A percentile compares a stretch with the other conserved stretches of the same genome.
Evolutionary conservation across 2,797 vertebrate species (phyloP).

Genomic region (Vultur gryphus): DNA sequence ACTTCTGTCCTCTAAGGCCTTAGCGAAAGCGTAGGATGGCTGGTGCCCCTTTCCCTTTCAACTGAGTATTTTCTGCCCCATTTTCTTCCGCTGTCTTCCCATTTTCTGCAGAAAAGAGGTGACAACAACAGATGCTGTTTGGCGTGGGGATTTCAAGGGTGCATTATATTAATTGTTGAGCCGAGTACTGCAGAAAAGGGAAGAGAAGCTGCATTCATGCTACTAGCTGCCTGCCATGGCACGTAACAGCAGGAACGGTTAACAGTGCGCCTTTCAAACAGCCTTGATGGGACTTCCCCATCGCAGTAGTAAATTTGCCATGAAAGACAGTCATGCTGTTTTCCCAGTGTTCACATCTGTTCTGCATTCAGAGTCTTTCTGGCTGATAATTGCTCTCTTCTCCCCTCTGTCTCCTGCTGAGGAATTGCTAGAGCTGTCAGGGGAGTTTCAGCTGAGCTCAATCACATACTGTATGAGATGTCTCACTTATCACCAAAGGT

Average conservation of each 20-base stretch:
- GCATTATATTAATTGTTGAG: not conserved
- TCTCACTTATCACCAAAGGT: not conserved
- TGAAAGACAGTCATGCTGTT: not conserved
- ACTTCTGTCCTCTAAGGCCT: not conserved
- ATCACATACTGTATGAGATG: not conserved
- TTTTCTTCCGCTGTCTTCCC: not conserved
- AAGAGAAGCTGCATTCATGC: not conserved
- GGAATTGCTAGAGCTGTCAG: not conserved
- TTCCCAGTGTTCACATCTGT: not conserved
- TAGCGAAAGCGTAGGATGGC: not conserved
- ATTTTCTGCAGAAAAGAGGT: not conserved
- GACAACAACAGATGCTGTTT: not conserved
- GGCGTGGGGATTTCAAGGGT: not conserved
- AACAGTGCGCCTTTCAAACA: not conserved
- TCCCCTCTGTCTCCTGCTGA: not conserved
- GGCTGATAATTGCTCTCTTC: constrained; percentile 28
- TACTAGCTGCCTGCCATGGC: not conserved
- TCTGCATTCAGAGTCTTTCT: not conserved
- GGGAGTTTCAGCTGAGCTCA: not conserved
- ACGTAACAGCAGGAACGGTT: not conserved
- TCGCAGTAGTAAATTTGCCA: not conserved
- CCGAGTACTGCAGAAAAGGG: not conserved
- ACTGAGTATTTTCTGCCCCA: not conserved
- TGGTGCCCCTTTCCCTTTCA: not conserved
- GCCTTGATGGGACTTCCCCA: not conserved